A percentile compares a stretch with the other conserved stretches of the same genome.
phyloP scores from a whole-genome alignment of 2,888 invertebrate genomes.

The Physocephala rufipes region DNA sequence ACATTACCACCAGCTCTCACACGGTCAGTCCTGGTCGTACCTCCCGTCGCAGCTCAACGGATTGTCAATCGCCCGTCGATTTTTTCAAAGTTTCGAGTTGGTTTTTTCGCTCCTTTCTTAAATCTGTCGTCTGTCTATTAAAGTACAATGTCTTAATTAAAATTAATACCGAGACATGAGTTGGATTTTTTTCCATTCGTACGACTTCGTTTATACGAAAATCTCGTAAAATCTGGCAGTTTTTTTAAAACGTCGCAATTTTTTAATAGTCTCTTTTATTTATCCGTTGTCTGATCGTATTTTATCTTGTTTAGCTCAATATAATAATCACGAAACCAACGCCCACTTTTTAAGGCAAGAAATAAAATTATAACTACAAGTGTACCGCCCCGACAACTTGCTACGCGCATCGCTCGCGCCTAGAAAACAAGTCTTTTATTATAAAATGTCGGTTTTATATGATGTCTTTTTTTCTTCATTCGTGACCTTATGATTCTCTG shows the following conservation, averaged over 20 bases:
- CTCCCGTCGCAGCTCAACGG: too few relatives aligned
- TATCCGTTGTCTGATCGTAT: not conserved
- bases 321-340: slow-evolving; percentile 21
- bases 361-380: not conserved
- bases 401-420: not conserved
- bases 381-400: not conserved
- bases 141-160: slow-evolving; percentile 21
- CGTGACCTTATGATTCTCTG: too few relatives aligned
- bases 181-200: not conserved
- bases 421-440: not conserved
- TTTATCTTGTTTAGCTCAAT: slow-evolving; percentile 15
- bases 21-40: too few relatives aligned
- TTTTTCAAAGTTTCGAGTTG: too few relatives aligned
- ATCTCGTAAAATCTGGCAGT: not conserved
- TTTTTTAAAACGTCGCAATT: not conserved
- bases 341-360: slow-evolving; percentile 17
- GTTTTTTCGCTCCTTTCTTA: not conserved
- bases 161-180: not conserved
- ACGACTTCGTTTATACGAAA: not conserved
- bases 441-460: not conserved
- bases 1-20: not conserved
- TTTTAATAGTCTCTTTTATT: not conserved
- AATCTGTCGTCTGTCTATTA: slow-evolving; percentile 2
- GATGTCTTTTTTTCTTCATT: not conserved
- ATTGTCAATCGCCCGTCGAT: slow-evolving; percentile 6